phyloP scores from a whole-genome alignment of 2,113 vertebrate genomes.

The Oreochromis spilurus region DNA sequence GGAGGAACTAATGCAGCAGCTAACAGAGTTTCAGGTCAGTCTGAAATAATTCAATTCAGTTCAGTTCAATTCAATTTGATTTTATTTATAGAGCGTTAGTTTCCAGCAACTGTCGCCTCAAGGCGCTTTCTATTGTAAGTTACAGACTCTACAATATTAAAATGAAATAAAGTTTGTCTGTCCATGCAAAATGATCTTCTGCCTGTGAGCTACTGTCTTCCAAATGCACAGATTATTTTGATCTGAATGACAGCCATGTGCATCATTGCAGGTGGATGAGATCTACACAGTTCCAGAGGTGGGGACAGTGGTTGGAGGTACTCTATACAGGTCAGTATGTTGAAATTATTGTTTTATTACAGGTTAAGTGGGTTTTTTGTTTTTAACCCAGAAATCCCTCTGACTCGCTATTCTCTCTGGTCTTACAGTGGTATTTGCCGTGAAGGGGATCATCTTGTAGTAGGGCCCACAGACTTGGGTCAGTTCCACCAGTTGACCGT shows the following conservation, averaged over 20 bases:
- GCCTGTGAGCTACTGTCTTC: not conserved
- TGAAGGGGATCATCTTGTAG: constrained; percentile 91
- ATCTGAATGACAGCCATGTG: not conserved
- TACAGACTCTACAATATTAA: not conserved
- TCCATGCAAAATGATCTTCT: not conserved
- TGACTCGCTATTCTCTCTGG: not conserved
- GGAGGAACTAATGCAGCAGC: constrained; percentile 96
- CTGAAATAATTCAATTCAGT: not conserved
- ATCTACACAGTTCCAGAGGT: constrained; percentile 98
- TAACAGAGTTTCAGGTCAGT: constrained; percentile 92
- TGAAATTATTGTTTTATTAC: not conserved
- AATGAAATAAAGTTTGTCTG: not conserved
- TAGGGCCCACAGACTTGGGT: constrained; percentile 89
- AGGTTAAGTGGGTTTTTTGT: not conserved
- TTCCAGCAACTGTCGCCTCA: not conserved
- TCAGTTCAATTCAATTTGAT: not conserved
- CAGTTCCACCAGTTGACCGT: constrained; percentile 87
- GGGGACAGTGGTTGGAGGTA: constrained; percentile 96
- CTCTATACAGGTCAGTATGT: constrained; percentile 85
- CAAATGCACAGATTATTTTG: not conserved
- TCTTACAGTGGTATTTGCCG: constrained; percentile 89
- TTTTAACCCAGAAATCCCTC: not conserved
- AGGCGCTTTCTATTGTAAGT: not conserved
- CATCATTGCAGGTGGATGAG: constrained; percentile 88
- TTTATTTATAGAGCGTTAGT: not conserved